phyloP scores from a whole-genome alignment of 92 coral and sea anemone genomes.

The Isaurus tuberculatus region DNA sequence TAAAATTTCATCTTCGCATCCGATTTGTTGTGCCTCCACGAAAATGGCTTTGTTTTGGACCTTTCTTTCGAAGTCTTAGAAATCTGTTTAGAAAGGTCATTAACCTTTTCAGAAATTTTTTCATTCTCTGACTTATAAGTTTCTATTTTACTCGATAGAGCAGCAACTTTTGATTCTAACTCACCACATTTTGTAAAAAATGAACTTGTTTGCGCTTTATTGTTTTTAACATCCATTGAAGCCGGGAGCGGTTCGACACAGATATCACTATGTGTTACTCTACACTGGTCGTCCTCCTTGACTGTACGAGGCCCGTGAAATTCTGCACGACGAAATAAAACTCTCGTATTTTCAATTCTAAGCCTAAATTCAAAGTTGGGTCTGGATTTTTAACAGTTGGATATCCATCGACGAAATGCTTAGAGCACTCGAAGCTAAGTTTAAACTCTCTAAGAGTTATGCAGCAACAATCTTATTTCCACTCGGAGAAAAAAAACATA shows the following conservation, averaged over 20 bases:
- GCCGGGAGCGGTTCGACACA: slow-evolving; percentile 15
- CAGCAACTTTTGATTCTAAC: slow-evolving; percentile 5
- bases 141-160: slow-evolving; percentile 6
- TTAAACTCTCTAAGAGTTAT: background rate
- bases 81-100: slow-evolving; percentile 3
- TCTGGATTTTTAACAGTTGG: slow-evolving; percentile 47
- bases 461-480: background rate
- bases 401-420: slow-evolving; percentile 53
- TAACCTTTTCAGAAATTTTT: background rate
- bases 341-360: slow-evolving; percentile 42
- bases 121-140: slow-evolving; percentile 12
- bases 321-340: slow-evolving; percentile 30
- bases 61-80: slow-evolving; percentile 17
- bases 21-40: slow-evolving; percentile 32
- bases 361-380: slow-evolving; percentile 50
- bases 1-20: slow-evolving; percentile 58
- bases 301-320: slow-evolving; percentile 6
- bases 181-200: background rate
- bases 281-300: background rate
- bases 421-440: slow-evolving; percentile 27
- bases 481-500: background rate
- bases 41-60: slow-evolving; percentile 32
- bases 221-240: background rate
- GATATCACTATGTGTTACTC: slow-evolving; percentile 31
- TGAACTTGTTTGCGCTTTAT: background rate